phyloP scores from a whole-genome alignment of 1,140 invertebrate species.

The Manduca sexta region DNA sequence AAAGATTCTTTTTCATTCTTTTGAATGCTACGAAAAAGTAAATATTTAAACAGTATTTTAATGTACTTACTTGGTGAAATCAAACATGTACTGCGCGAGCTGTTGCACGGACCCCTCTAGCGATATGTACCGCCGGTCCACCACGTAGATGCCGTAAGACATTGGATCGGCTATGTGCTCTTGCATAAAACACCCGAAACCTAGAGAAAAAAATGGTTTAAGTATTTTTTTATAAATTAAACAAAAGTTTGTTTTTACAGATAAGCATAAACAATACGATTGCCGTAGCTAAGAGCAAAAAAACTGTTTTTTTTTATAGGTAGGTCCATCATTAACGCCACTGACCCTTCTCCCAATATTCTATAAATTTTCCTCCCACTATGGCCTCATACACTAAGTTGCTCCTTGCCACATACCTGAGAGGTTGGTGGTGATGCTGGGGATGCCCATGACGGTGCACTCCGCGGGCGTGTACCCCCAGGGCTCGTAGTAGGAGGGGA shows the following conservation, averaged over 20 bases:
- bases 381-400: no score
- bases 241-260: not conserved
- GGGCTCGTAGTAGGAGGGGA: slow-evolving; percentile 99
- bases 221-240: not conserved
- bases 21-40: no score
- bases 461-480: slow-evolving; percentile 99
- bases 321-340: no score
- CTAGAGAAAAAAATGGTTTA: slow-evolving; percentile 51
- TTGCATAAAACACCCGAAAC: slow-evolving; percentile 99
- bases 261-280: no score
- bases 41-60: no score
- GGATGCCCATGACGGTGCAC: slow-evolving; percentile 99
- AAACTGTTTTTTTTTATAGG: no score
- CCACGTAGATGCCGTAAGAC: slow-evolving; percentile 99
- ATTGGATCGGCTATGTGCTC: slow-evolving; percentile 98
- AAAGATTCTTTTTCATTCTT: no score
- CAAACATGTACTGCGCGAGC: slow-evolving; percentile 94
- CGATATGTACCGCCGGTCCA: slow-evolving; percentile 92
- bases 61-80: slow-evolving; percentile 83
- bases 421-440: slow-evolving; percentile 97
- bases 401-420: slow-evolving; percentile 80
- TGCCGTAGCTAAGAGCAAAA: no score
- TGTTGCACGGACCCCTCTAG: slow-evolving; percentile 95
- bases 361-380: no score
- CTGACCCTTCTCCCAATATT: no score